These are phyloP conservation scores for Anthrax anthrax DNA, from an alignment of 2,888 invertebrate genomes.

Conservation along the genomic window DNA sequence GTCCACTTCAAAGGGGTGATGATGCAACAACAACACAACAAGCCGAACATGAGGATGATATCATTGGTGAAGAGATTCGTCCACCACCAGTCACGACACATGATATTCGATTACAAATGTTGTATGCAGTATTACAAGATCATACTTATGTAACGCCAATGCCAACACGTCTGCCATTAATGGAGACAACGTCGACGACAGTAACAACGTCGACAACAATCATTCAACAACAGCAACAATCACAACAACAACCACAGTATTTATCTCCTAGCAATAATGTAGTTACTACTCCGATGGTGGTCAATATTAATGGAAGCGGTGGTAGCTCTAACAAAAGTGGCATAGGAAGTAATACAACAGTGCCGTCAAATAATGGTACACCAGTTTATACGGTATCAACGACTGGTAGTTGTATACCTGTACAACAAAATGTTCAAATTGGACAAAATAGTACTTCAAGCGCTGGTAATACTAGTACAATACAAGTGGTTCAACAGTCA, in stretches of 20 bases:
- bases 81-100: constrained; percentile 28
- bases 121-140: constrained; percentile 32
- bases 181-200: constrained; percentile 2
- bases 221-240: not conserved
- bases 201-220: not conserved
- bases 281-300: not conserved
- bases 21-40: constrained; percentile 11
- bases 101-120: constrained; percentile 25
- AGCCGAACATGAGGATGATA: constrained; percentile 26
- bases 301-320: constrained; percentile 1
- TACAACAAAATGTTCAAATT: not conserved
- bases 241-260: not conserved
- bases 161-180: constrained; percentile 13
- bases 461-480: not conserved
- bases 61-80: constrained; percentile 32
- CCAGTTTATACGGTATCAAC: not conserved
- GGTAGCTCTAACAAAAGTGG: not conserved
- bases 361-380: not conserved
- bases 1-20: constrained; percentile 12
- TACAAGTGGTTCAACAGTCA: not conserved
- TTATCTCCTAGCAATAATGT: too few species aligned
- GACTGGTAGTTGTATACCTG: constrained; percentile 1
- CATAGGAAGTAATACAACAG: not conserved
- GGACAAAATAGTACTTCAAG: constrained; percentile 1
- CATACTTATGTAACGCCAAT: constrained; percentile 29